phyloP scores from a whole-genome alignment of 1,140 invertebrate species.

The Tetramorium parvispinum region DNA sequence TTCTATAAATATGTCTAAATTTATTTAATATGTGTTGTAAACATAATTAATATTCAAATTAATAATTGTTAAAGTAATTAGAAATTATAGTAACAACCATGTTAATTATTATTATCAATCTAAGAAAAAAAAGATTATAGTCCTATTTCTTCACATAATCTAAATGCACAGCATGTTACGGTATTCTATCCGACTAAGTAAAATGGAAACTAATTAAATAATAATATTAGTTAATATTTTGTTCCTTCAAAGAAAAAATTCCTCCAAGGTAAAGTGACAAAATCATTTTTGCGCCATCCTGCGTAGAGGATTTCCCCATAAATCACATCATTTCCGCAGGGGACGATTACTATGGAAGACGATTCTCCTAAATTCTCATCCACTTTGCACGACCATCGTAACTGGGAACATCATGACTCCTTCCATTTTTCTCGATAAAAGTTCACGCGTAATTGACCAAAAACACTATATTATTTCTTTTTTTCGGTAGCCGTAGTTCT shows the following conservation, averaged over 20 bases:
- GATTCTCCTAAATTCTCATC: slow-evolving; percentile 7
- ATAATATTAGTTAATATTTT: slow-evolving; percentile 14
- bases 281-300: background rate
- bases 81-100: background rate
- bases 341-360: background rate
- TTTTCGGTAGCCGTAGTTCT: background rate
- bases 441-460: background rate
- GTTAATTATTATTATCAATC: background rate
- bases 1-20: background rate
- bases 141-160: background rate
- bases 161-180: background rate
- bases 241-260: background rate
- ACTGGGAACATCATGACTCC: background rate
- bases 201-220: background rate
- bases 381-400: background rate
- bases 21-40: background rate
- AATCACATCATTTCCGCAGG: background rate
- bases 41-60: background rate
- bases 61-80: background rate
- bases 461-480: background rate
- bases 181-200: background rate
- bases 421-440: background rate
- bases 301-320: background rate
- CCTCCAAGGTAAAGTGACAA: background rate
- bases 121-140: background rate